These are phyloP conservation scores for Drosophila birchii DNA, from an alignment of 2,888 invertebrate genomes.

Conservation along the genomic window DNA sequence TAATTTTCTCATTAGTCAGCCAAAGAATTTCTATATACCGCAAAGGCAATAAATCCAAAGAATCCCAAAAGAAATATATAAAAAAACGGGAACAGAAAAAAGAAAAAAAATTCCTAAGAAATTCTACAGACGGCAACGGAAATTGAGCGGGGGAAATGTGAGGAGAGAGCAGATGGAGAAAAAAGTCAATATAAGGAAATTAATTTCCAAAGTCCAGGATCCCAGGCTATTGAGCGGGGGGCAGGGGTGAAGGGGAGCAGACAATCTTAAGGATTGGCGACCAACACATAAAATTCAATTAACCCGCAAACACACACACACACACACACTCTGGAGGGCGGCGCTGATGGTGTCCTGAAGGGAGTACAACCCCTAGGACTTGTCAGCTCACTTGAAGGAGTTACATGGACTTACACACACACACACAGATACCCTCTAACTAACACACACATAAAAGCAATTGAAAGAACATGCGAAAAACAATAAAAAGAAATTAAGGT, in stretches of 20 bases:
- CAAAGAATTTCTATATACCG: conserved; percentile 58
- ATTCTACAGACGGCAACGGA: conserved; percentile 41
- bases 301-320: conserved; percentile 41
- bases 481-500: conserved; percentile 82
- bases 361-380: conserved; percentile 22
- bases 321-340: conserved; percentile 6
- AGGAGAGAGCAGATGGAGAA: conserved; percentile 40
- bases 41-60: conserved; percentile 65
- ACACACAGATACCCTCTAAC: background rate
- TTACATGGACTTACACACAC: conserved; percentile 38
- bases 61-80: conserved; percentile 45
- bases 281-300: conserved; percentile 80
- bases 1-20: conserved; percentile 73
- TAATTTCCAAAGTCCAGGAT: conserved; percentile 63
- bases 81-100: conserved; percentile 26
- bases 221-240: conserved; percentile 19
- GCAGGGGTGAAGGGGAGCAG: conserved; percentile 4
- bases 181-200: conserved; percentile 81
- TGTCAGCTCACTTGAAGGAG: conserved; percentile 50
- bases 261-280: conserved; percentile 67
- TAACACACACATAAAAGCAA: conserved; percentile 74
- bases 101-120: conserved; percentile 34
- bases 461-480: conserved; percentile 79
- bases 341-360: conserved; percentile 7
- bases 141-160: conserved; percentile 15